These are phyloP conservation scores for Laupala kohalensis DNA, from an alignment of 1,140 invertebrate genomes.

Conservation along the genomic window DNA sequence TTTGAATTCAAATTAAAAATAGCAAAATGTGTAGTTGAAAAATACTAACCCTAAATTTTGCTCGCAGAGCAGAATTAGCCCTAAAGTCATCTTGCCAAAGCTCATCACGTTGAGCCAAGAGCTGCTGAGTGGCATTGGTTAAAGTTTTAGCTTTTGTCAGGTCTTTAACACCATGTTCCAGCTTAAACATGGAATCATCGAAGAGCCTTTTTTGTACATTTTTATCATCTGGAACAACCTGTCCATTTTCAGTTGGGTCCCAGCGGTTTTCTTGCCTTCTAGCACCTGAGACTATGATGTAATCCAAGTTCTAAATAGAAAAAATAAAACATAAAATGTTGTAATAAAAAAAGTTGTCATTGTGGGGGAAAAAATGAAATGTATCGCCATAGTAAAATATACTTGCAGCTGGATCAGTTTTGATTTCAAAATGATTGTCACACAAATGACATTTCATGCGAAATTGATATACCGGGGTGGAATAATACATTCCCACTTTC, in stretches of 20 bases:
- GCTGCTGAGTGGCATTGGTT: conserved; percentile 53
- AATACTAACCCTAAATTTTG: conserved; percentile 63
- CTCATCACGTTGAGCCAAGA: conserved; percentile 63
- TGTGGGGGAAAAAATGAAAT: not conserved
- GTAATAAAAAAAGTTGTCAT: not conserved
- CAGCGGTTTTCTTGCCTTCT: conserved; percentile 93
- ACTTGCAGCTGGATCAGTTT: conserved; percentile 90
- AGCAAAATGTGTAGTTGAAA: not conserved
- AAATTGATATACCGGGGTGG: conserved; percentile 95
- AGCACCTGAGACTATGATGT: conserved; percentile 88
- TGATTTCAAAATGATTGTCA: conserved; percentile 95
- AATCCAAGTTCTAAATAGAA: conserved; percentile 89
- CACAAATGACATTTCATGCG: conserved; percentile 99
- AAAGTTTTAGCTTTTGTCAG: conserved; percentile 51
- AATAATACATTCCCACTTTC: conserved; percentile 97
- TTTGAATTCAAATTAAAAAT: not conserved
- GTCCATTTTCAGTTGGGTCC: conserved; percentile 94
- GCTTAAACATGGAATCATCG: conserved; percentile 91
- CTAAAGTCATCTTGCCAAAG: conserved; percentile 83
- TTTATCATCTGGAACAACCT: conserved; percentile 82
- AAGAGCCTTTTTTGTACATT: conserved; percentile 73
- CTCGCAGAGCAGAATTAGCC: conserved; percentile 68
- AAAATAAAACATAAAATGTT: too few relatives aligned
- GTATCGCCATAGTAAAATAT: not conserved
- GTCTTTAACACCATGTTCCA: conserved; percentile 84